Evolutionary conservation across 1,140 invertebrate species (phyloP).

Genomic region (Macrotrachela quadricornifera): DNA sequence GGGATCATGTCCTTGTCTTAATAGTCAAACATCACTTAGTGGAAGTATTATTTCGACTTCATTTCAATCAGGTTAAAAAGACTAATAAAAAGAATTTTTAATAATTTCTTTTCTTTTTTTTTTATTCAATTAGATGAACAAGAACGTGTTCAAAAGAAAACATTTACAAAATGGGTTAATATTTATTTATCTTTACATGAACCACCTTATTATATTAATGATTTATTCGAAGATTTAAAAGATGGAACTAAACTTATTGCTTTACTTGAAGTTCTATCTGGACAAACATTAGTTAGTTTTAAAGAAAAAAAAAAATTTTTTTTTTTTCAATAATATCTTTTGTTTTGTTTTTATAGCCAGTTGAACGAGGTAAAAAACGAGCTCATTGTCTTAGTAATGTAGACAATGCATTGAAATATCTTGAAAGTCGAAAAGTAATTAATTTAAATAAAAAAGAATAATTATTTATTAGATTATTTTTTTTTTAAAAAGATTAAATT

Average conservation of each 20-base stretch:
- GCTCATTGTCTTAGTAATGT: constrained; percentile 99
- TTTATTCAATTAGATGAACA: constrained; percentile 51
- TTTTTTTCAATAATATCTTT: no score
- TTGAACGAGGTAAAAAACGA: constrained; percentile 83
- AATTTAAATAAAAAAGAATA: no score
- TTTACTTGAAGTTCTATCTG: constrained; percentile 91
- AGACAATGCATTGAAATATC: constrained; percentile 90
- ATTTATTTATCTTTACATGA: constrained; percentile 76
- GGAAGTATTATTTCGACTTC: no score
- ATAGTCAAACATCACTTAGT: no score
- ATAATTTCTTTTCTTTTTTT: no score
- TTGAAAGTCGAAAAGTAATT: constrained; percentile 87
- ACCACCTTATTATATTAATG: constrained; percentile 56
- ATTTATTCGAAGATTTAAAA: constrained; percentile 79
- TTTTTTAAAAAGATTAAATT: constrained; percentile 22
- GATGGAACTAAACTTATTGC: constrained; percentile 86
- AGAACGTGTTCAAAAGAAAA: constrained; percentile 93
- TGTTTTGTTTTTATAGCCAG: no score
- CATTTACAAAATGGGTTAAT: constrained; percentile 99
- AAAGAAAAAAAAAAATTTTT: constrained; percentile 39
- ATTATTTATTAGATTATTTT: no score
- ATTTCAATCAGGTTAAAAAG: no score
- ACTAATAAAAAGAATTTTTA: no score
- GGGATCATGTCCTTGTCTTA: no score
- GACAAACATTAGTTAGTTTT: constrained; percentile 81